Base-by-base conservation (phyloP, 2,113 vertebrate species). In the Colossoma macropomum region DNA sequence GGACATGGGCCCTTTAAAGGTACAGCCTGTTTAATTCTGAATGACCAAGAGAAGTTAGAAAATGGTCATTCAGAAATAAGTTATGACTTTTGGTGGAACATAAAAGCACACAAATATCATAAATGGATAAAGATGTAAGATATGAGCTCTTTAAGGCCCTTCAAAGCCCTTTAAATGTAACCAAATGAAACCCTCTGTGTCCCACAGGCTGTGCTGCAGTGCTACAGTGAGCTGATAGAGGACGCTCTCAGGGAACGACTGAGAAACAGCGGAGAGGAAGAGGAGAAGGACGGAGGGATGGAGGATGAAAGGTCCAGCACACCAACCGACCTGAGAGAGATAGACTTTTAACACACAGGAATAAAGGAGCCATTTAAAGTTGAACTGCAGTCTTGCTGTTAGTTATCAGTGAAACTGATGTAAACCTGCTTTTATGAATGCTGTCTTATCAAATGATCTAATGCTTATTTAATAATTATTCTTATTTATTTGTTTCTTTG, bases 171-270 rank as follows among this genome's bases (percentile, higher is more conserved):
- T 38, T 7, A 13, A 2, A 13, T 4, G 4, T 2, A 19, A 19
- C 2, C 8, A 15, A 7, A 8, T 56, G 19, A 21, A 23, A 23
- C 56, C 8, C 7, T 54, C 10, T 79, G 27, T 2, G 83, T 80
- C 12, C 74, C 19, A 10, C 89, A 95, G 94, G 90, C 70, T 0
- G 91, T 94, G 65, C 86, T 95, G 89, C 91, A 93, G 88, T 94
- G 88, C 88, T 94, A 93, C 91, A 93, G 92, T 41, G 93, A 94
- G 19, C 92, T 94, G 93, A 92, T 94, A 28, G 94, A 95, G 34
- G 90, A 81, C 0, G 89, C 87, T 28, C 93, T 95, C 28, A 85
- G 85, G 2, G 91, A 94, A 84, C 91, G 93, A 27, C 89, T 95
- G 87, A 90, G 90, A 73, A 87, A 13, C 13, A 41, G 82, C 0